Base-by-base conservation (phyloP, 2,113 vertebrate genomes). In the Saimiri boliviensis region DNA sequence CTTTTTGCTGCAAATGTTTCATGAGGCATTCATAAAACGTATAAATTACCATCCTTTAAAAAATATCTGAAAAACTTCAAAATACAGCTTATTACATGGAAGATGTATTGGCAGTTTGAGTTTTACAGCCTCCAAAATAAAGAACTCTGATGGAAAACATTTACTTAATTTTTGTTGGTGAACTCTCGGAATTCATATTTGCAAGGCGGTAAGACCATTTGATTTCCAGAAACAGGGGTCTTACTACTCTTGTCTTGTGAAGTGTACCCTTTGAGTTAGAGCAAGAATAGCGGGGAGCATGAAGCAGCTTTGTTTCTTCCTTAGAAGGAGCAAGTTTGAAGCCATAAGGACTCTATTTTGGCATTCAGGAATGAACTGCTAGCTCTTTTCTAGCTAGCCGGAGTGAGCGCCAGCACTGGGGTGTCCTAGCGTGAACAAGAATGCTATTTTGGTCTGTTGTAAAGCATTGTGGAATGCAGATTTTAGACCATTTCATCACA, bases 121-220 rank as follows among this genome's bases (percentile, higher is more conserved):
- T 60, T 92, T 94, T 89, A 88, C 56, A 91, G 84, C n/a, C 82
- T 97, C 92, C 92, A 79, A 94, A 96, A 95, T 70, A 95, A 92
- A 97, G 60, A 79, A 85, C 45, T 97, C 79, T 95, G 90, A 86
- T 89, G 90, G 87, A 96, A 97, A 98, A 94, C 71, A 60, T 95
- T 83, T 81, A 8, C 95, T 95, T 81, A 52, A 73, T 91, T 96
- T 74, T 86, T 56, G 25, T 21, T 56, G 3, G 56, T 93, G 90
- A 71, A 82, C 9, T 47, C 79, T 42, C 89, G 84, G 80, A 96
- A 91, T 47, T 94, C 93, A 88, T 58, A 95, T 42, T 70, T 77
- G 40, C 13, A 56, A 54, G 84, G 80, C 93, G 86, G 68, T 77
- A 45, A 86, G 79, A 76, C 25, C 37, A 14, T 81, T 85, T 82